Evolutionary conservation across 2,113 vertebrate genomes (phyloP).

Genomic region (Malurus elegans): DNA sequence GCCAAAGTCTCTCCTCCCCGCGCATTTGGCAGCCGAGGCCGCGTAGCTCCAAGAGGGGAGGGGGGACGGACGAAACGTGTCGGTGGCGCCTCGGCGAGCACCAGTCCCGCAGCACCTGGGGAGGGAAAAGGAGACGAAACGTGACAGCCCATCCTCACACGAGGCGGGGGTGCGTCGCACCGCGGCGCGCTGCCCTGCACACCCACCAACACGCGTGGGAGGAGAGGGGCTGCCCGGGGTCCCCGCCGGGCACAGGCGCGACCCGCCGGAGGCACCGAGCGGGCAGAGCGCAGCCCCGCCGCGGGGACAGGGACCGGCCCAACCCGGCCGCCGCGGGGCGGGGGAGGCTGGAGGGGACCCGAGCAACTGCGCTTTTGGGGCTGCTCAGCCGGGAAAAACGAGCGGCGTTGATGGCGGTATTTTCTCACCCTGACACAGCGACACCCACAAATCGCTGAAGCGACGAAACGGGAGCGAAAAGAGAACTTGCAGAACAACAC

Average conservation of each 20-base stretch:
- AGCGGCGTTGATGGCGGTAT: neutral
- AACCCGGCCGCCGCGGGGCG: neutral
- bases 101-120: conserved; percentile 61
- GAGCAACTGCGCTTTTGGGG: neutral
- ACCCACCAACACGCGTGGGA: neutral
- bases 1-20: conserved; percentile 18
- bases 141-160: conserved; percentile 33
- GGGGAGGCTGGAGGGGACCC: neutral
- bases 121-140: neutral
- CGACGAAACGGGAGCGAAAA: neutral
- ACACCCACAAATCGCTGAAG: neutral
- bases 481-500: conserved; percentile 6
- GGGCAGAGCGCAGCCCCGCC: neutral
- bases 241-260: neutral
- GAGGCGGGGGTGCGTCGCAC: neutral
- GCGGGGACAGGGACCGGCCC: neutral
- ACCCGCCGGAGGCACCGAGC: neutral
- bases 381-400: neutral
- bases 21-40: conserved; percentile 18
- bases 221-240: neutral
- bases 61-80: neutral
- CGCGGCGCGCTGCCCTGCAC: neutral
- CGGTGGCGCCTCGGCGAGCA: neutral
- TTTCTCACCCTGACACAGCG: neutral
- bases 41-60: neutral